Evolutionary conservation across 2,888 invertebrate genomes (phyloP).

Genomic region (Lepidochrysops patricia): DNA sequence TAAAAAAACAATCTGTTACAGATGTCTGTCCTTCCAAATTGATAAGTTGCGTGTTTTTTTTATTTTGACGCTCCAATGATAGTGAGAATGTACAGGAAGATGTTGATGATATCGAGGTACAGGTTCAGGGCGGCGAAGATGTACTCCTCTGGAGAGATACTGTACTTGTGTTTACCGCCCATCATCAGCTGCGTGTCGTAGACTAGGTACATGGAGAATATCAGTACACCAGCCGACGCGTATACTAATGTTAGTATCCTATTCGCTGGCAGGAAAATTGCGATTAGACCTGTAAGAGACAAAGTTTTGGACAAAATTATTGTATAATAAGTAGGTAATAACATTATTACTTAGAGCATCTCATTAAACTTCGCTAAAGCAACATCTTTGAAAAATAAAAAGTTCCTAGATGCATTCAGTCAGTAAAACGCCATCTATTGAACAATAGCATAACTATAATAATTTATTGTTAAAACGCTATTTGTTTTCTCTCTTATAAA

Average conservation of each 20-base stretch:
- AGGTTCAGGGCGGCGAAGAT: constrained; percentile 89
- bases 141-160: constrained; percentile 90
- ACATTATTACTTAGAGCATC: too few relatives aligned
- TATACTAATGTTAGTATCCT: constrained; percentile 21
- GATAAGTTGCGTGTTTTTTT: background rate
- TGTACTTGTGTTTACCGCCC: constrained; percentile 86
- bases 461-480: background rate
- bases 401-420: too few relatives aligned
- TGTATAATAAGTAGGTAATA: background rate
- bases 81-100: constrained; percentile 84
- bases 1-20: background rate
- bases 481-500: background rate
- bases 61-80: constrained; percentile 74
- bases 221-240: constrained; percentile 23
- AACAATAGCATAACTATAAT: background rate
- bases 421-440: background rate
- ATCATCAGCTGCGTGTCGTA: constrained; percentile 90
- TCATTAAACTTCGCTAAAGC: too few relatives aligned
- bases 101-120: constrained; percentile 86
- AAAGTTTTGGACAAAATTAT: background rate
- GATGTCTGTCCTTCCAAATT: background rate
- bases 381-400: too few relatives aligned
- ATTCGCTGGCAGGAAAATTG: constrained; percentile 20
- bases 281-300: constrained; percentile 23
- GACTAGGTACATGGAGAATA: constrained; percentile 46